phyloP scores from a whole-genome alignment of 2,797 vertebrate species.

The Gymnoscopelus microlampas region DNA sequence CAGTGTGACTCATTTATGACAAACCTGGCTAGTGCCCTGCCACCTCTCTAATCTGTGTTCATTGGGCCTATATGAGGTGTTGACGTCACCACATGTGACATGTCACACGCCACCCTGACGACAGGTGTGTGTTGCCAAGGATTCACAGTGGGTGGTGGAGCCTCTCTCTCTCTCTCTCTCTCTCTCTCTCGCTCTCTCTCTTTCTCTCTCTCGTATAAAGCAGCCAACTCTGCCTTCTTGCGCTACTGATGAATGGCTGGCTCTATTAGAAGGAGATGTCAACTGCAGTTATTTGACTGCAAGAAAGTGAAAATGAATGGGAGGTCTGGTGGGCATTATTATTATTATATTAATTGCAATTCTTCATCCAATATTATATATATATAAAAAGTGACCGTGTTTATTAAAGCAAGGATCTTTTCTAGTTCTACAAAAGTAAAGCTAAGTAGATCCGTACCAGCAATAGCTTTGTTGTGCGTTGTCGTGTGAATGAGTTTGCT shows the following conservation, averaged over 20 bases:
- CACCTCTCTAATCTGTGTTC: constrained; percentile 16
- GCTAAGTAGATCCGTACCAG: neutral
- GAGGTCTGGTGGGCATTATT: neutral
- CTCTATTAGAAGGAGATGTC: constrained; percentile 48
- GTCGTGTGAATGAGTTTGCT: neutral
- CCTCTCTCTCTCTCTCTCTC: constrained; percentile 5
- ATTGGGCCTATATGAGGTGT: constrained; percentile 1
- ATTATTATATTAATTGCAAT: too few relatives aligned
- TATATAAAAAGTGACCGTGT: too few relatives aligned
- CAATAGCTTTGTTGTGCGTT: neutral
- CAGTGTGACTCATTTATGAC: constrained; percentile 60
- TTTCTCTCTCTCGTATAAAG: neutral
- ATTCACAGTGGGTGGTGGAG: constrained; percentile 37
- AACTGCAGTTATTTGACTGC: constrained; percentile 40
- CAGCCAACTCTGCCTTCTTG: neutral
- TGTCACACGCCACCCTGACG: constrained; percentile 56
- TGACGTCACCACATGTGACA: constrained; percentile 30
- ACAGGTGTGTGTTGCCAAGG: constrained; percentile 64
- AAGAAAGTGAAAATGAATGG: constrained; percentile 33
- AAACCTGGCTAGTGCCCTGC: constrained; percentile 28
- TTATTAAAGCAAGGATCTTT: too few relatives aligned
- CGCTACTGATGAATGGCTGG: constrained; percentile 62
- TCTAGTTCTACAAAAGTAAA: too few relatives aligned
- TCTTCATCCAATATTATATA: too few relatives aligned
- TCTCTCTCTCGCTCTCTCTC: neutral